Evolutionary conservation across 1,140 invertebrate genomes (phyloP).

Genomic region (Carposina sasakii): DNA sequence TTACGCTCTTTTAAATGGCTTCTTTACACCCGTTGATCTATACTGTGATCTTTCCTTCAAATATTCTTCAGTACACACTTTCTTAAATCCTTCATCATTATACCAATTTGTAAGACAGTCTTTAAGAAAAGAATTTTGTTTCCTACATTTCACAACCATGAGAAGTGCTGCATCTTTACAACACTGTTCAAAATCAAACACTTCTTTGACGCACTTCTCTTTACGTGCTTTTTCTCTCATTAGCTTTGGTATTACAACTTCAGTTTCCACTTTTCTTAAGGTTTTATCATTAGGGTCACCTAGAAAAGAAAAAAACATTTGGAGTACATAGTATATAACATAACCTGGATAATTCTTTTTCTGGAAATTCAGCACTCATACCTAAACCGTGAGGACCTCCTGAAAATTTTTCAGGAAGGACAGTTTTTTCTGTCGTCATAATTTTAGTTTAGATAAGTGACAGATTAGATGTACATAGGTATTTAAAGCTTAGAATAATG

Average conservation of each 20-base stretch:
- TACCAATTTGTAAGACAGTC: conserved; percentile 85
- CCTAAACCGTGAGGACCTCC: conserved; percentile 75
- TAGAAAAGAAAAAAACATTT: conserved; percentile 50
- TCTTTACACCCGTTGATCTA: conserved; percentile 82
- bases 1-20: conserved; percentile 67
- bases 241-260: conserved; percentile 89
- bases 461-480: no score
- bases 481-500: no score
- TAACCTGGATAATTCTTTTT: no score
- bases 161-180: conserved; percentile 79
- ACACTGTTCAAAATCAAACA: conserved; percentile 83
- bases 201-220: conserved; percentile 84
- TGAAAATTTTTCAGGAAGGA: conserved; percentile 53
- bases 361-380: no score
- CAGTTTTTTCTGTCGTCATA: conserved; percentile 38
- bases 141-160: conserved; percentile 82
- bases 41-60: conserved; percentile 86
- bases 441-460: no score
- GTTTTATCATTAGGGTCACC: conserved; percentile 88
- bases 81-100: conserved; percentile 81
- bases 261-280: conserved; percentile 88
- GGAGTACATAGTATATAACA: no score
- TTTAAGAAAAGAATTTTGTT: conserved; percentile 79
- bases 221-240: conserved; percentile 84
- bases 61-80: conserved; percentile 85